Conservation (phyloP, 2,113 vertebrate species). For the Cygnus buccinator region DNA sequence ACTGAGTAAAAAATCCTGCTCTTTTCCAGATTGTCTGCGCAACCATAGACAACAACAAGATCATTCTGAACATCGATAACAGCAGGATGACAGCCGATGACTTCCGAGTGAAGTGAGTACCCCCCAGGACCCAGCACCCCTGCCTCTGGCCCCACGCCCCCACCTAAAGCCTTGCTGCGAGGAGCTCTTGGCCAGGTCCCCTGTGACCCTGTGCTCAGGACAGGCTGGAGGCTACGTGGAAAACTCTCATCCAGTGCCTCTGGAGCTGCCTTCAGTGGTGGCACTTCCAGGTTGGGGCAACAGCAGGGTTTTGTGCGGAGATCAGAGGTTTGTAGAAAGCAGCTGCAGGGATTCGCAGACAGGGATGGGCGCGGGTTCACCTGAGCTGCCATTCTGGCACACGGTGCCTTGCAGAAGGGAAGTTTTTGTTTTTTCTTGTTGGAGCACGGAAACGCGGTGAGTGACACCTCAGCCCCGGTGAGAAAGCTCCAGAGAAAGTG, state of each 20-base stretch:
- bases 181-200: neutral
- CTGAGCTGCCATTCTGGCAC: neutral
- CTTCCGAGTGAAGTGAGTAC: constrained; percentile 85
- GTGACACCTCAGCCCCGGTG: neutral
- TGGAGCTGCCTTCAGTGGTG: neutral
- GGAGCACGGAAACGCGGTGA: fast-evolving
- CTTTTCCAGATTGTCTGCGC: constrained; percentile 73
- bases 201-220: neutral
- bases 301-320: neutral
- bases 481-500: neutral
- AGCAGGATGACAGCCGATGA: constrained; percentile 77
- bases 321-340: neutral
- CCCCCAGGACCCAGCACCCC: neutral
- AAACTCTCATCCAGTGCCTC: neutral
- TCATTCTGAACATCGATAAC: constrained; percentile 80
- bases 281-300: neutral
- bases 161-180: fast-evolving
- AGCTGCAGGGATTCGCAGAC: neutral
- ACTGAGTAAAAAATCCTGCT: neutral
- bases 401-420: neutral
- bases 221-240: neutral
- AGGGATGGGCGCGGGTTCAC: neutral
- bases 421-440: neutral
- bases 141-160: neutral
- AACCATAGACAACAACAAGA: constrained; percentile 66